Evolutionary conservation across 1,140 invertebrate genomes (phyloP), one percentile per base, ranked within the genome.

Genomic region (Trachelipus rathkii): DNA sequence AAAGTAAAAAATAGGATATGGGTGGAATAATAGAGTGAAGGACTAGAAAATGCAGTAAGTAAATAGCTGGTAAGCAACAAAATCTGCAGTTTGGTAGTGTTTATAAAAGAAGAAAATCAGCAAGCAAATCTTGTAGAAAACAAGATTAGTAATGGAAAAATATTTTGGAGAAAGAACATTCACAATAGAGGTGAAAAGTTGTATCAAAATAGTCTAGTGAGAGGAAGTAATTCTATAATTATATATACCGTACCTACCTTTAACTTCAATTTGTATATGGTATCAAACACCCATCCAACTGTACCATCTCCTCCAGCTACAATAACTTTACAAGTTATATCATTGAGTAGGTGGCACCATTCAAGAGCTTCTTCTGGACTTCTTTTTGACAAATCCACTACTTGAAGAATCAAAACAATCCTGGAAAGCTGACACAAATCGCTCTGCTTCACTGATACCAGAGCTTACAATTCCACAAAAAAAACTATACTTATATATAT

Each of bases 231-330:
- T 33, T 33, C 6, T 33, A 33, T 33, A 33, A 6, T 33, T 33
- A 33, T 33, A 3, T 33, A 33, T 6, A 82, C 80, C 83, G n/a
- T n/a, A n/a, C n/a, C n/a, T 87, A 91, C 90, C 84, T 90, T 86
- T 10, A 92, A 85, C 78, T 89, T 87, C 67, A 92, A 85, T 68
- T 90, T 89, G 78, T 92, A 88, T 77, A 96, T 90, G 15, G 91
- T 87, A 83, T 92, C 93, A 1, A 97, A 86, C 3, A 96, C 89
- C 92, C 94, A 96, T n/a, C 93, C 92, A 45, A 96, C 89, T n/a
- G 94, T 95, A 21, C 95, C 95, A 87, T 97, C 95, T 4, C 95
- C 95, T 43, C 95, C 95, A 74, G 93, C 94, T 0, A 95, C 93
- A 23, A 97, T 85, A 24, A 97, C 84, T 70, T 87, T 87, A 72